Evolutionary conservation across 2,888 invertebrate genomes (phyloP).

Genomic region (Netelia melanura): DNA sequence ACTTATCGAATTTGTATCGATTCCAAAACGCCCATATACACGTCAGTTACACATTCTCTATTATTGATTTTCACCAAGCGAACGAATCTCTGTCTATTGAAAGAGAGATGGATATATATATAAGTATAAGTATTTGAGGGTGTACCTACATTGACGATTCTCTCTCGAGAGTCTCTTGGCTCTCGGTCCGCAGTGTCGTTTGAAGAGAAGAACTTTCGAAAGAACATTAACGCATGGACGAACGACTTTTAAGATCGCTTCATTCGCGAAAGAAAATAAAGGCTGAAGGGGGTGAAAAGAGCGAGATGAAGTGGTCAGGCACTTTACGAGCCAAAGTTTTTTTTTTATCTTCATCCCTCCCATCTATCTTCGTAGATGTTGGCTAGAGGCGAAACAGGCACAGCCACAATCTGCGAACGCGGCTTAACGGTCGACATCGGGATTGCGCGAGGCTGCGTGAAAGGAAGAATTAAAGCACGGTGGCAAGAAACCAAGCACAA

Average conservation of each 20-base stretch:
- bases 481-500: constrained; percentile 14
- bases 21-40: constrained; percentile 5
- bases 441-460: constrained; percentile 70
- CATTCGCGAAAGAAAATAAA: constrained; percentile 27
- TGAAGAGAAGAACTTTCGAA: constrained; percentile 28
- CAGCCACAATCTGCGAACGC: constrained; percentile 67
- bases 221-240: constrained; percentile 27
- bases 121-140: neutral
- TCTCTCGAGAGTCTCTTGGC: no score
- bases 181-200: neutral
- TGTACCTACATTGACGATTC: no score
- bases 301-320: constrained; percentile 3
- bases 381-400: constrained; percentile 38
- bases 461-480: constrained; percentile 72
- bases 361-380: constrained; percentile 42
- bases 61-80: neutral
- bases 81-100: constrained; percentile 5
- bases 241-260: constrained; percentile 45
- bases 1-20: constrained; percentile 60
- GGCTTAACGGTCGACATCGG: constrained; percentile 52
- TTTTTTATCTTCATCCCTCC: constrained; percentile 12
- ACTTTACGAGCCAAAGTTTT: constrained; percentile 46
- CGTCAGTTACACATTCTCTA: neutral
- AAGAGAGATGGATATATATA: neutral
- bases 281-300: constrained; percentile 2